Base-by-base conservation (phyloP, 2,113 vertebrate species). In the Siniperca knerii region DNA sequence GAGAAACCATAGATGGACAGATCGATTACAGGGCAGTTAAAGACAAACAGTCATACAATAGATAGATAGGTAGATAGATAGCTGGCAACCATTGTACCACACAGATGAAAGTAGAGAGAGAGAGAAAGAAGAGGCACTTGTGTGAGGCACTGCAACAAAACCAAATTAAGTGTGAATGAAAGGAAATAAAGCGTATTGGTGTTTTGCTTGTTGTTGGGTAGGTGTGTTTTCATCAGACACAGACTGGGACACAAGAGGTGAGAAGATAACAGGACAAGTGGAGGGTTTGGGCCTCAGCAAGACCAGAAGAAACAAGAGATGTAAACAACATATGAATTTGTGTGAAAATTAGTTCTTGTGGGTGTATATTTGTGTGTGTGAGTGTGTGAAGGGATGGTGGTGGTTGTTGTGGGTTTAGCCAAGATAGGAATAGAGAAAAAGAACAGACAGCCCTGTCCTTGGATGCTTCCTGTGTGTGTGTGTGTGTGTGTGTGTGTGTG, bases 371-470 rank as follows among this genome's bases (percentile, higher is more conserved):
- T 21, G 3, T 55, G 35, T 61, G 33, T 54, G 55, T 55, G 9
- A 55, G 44, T 73, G 29, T 48, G 40, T 29, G 37, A 6, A n/a
- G 4, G 23, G 61, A 25, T 16, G 61, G 61, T 69, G 33, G 2
- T 65, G 21, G 48, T 50, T 75, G 42, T 48, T 54, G 29, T 40
- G 33, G 21, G 50, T 40, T 77, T 65, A 65, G 44, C 60, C 44
- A 29, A 75, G 29, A 84, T 20, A 78, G 37, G 35, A 44, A 66
- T 0, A 42, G 35, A 65, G 58, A 78, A 73, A 44, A 60, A 66
- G 16, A 46, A 70, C 58, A 71, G 58, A 44, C 75, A 71, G 44
- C 16, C 33, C 12, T 77, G 77, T 69, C 84, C 77, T 77, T 61
- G 73, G 18, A 83, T 83, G 67, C 37, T 44, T 60, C 25, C 29